Base-by-base conservation (phyloP, 2,113 vertebrate species). In the Melanerpes aurifrons region DNA sequence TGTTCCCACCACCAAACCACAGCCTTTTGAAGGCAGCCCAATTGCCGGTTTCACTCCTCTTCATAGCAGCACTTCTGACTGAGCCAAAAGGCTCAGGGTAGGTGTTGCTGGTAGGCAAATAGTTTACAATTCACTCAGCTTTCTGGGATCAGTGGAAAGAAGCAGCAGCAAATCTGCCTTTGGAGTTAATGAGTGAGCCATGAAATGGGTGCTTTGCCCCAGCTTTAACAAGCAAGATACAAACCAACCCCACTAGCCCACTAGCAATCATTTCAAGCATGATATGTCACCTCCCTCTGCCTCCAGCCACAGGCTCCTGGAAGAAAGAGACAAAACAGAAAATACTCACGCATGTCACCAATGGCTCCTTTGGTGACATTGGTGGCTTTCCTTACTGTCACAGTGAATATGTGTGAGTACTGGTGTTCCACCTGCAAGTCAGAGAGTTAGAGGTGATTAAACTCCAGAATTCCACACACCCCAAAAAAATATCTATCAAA, bases 311-410 rank as follows among this genome's bases (percentile, higher is more conserved):
- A 43, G 45, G 14, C 7, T 87, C 63, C 24, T 3, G n/a, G 76
- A 83, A 47, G 31, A 47, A 53, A 62, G 37, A 77, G 40, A 54
- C 20, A 75, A 77, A 66, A 75, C 0, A 93, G 54, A 28, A 28
- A 15, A 73, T 93, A 99, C 99, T 99, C 96, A 99, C 99, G 96
- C 97, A 99, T 97, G 92, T 99, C 99, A 48, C 99, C 99, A 43
- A 99, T 97, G 1, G 98, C 97, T 87, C 99, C 99, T 93, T 99
- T 99, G 14, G 99, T 99, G 86, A 99, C 99, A 92, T 98, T 99
- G 64, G 98, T 98, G 62, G 99, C 99, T 86, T 95, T 95, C 82
- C 98, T 93, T 22, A 99, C 98, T 5, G 97, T 99, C 80, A 99
- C 99, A 6, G 96, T 99, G 82, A 99, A 98, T 91, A 98, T 98